Evolutionary conservation across 2,113 vertebrate genomes (phyloP).

Genomic region (Brachyhypopomus occidentalis): DNA sequence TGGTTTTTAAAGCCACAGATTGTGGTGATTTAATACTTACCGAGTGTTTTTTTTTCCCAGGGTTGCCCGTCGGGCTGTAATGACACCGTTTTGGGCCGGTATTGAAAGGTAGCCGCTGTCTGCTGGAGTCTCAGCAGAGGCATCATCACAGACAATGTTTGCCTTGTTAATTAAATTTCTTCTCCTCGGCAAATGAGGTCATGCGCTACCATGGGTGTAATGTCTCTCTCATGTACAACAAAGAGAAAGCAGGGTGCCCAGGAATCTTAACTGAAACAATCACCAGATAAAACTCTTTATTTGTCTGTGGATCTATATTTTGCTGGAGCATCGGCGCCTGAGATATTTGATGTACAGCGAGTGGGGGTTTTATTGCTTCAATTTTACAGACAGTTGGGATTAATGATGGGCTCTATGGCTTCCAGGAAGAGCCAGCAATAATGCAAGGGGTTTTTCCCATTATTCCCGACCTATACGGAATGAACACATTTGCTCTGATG

Average conservation of each 20-base stretch:
- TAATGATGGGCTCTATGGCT: constrained; percentile 74
- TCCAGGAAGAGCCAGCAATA: constrained; percentile 73
- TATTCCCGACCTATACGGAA: constrained; percentile 66
- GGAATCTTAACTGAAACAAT: constrained; percentile 77
- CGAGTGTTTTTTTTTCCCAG: constrained; percentile 39
- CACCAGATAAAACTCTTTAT: constrained; percentile 70
- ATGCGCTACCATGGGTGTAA: constrained; percentile 76
- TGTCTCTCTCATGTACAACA: constrained; percentile 80
- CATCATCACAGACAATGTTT: constrained; percentile 78
- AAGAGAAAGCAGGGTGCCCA: constrained; percentile 70
- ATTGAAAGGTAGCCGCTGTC: constrained; percentile 69
- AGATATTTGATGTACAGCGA: constrained; percentile 72
- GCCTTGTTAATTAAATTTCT: constrained; percentile 82
- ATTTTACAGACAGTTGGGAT: constrained; percentile 81
- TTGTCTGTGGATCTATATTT: constrained; percentile 76
- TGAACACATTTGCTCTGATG: constrained; percentile 71
- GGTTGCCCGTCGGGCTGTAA: constrained; percentile 60
- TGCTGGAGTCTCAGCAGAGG: constrained; percentile 72
- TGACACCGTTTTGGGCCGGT: constrained; percentile 55
- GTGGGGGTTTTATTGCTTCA: constrained; percentile 78
- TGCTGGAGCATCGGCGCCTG: constrained; percentile 63
- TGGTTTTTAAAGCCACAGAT: constrained; percentile 52
- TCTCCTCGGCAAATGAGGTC: constrained; percentile 79
- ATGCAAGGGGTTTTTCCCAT: constrained; percentile 68
- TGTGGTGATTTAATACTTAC: constrained; percentile 53